A percentile compares a stretch with the other conserved stretches of the same genome.
Conservation (phyloP, 92 coral and sea anemone species). For the Porites cylindrica region DNA sequence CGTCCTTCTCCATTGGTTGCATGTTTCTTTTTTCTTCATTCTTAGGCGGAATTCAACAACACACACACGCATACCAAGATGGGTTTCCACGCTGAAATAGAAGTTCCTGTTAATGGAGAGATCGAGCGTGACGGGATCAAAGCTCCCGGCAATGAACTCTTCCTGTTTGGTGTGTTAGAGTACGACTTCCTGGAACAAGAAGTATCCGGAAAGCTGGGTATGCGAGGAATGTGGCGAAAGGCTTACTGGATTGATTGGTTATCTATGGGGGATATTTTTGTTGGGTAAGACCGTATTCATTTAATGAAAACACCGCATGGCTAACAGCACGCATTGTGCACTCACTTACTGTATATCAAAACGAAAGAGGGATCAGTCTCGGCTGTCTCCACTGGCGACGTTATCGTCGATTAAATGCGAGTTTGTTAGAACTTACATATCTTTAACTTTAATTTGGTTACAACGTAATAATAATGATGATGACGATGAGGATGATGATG, state of each 20-base stretch:
- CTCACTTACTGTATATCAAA: too few species aligned
- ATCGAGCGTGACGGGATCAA: conserved; percentile 92
- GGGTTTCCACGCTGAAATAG: conserved; percentile 92
- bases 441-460: too few species aligned
- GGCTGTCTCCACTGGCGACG: too few species aligned
- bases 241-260: conserved; percentile 89
- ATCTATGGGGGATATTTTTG: conserved; percentile 82
- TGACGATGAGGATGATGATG: too few species aligned
- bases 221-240: conserved; percentile 96
- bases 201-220: conserved; percentile 86
- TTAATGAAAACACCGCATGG: neutral
- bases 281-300: conserved; percentile 74
- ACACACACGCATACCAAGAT: conserved; percentile 72
- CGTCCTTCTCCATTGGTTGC: too few species aligned
- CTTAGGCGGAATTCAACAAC: conserved; percentile 87
- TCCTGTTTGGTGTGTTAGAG: conserved; percentile 88
- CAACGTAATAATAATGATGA: too few species aligned
- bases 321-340: too few species aligned
- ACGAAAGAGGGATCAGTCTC: too few species aligned
- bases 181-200: conserved; percentile 68
- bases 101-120: conserved; percentile 94
- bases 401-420: too few species aligned
- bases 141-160: conserved; percentile 88
- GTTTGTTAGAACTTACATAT: too few species aligned
- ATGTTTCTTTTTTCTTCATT: neutral